Evolutionary conservation across 53 echinoderm and acorn worm genomes (phyloP).

Genomic region (Holothuria leucospilota): DNA sequence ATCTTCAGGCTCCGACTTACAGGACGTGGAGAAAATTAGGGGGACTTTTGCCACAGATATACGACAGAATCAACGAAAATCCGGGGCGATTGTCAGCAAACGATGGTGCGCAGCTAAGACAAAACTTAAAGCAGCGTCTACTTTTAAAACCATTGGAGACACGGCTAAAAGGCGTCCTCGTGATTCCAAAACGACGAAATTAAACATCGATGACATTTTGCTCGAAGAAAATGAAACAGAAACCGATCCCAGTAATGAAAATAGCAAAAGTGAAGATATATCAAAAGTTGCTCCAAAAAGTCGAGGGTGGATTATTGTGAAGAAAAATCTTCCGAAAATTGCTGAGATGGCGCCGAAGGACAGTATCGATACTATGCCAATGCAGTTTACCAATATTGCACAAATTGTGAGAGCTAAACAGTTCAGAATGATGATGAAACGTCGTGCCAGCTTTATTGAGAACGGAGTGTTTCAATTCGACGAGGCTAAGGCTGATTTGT

Average conservation of each 20-base stretch:
- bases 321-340: conserved; percentile 66
- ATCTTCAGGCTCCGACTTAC: too few relatives aligned
- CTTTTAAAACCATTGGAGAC: background rate
- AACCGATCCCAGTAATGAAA: background rate
- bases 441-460: conserved; percentile 87
- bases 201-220: background rate
- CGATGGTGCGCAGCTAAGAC: background rate
- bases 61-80: background rate
- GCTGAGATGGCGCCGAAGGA: conserved; percentile 82
- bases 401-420: conserved; percentile 90
- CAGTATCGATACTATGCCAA: conserved; percentile 77
- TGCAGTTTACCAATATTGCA: conserved; percentile 75
- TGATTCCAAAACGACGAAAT: background rate
- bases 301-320: conserved; percentile 85
- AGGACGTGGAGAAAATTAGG: background rate
- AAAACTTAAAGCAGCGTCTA: background rate
- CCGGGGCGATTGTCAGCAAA: background rate
- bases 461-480: conserved; percentile 93
- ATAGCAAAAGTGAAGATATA: too few relatives aligned
- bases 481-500: conserved; percentile 90
- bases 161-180: background rate
- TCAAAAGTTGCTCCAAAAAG: conserved; percentile 10
- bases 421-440: conserved; percentile 87
- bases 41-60: too few relatives aligned
- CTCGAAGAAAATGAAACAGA: background rate